Evolutionary conservation across 1,140 invertebrate species (phyloP), one percentile per base, ranked within the genome.

Genomic region (Hylaeus anthracinus): DNA sequence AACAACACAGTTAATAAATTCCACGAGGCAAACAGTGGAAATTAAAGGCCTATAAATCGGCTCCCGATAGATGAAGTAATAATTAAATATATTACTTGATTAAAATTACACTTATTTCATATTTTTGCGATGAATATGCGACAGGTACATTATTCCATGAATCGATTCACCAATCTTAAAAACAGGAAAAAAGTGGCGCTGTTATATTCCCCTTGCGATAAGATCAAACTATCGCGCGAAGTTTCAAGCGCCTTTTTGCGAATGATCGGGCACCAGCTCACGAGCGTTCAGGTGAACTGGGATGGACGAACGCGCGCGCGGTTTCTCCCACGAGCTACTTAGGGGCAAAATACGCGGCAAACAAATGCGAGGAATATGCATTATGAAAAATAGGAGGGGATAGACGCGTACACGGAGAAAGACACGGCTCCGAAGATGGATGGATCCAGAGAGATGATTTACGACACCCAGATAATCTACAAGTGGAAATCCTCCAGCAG

Each of bases 361-460:
- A 69, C 39, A 69, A 63, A 61, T 45, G 48, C 1, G 56, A 8
- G 15, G 67, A 69, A 48, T 67, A 45, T 39, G 53, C 81, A 26
- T 73, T 43, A 37, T 48, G 83, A 61, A 70, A 71, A 84, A 79
- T 65, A 55, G 78, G 12, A 56, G 2, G 12, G 43, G 43, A 51
- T 41, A 66, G 48, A 55, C n/a, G 63, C 9, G 55, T 39, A 15
- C 37, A 70, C 15, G 72, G 53, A 72, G 76, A 0, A 79, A 79
- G 69, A 72, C n/a, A 15, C n/a, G 26, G 26, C 26, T 10, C 43
- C 51, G 15, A 75, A 80, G 72, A 80, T 74, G 67, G 64, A 84
- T 85, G 61, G 37, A 55, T 73, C 48, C 67, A 63, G 26, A 51
- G 58, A 60, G 26, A 79, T 83, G 70, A 84, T 84, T 84, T 73